A percentile compares a stretch with the other conserved stretches of the same genome.
phyloP scores from a whole-genome alignment of 2,113 vertebrate species.

The Propithecus coquereli region DNA sequence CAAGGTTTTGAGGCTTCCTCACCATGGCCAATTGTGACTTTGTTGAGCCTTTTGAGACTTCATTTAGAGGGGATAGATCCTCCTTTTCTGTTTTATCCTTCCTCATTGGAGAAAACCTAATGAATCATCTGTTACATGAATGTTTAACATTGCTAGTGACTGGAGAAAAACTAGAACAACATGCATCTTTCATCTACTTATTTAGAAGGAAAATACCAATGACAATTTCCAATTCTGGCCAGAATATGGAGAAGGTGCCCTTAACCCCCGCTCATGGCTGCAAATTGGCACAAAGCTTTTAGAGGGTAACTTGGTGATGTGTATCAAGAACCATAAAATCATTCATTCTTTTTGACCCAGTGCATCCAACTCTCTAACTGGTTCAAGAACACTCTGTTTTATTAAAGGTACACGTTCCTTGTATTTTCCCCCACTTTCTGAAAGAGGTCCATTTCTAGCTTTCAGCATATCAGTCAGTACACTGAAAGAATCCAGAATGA shows the following conservation, averaged over 20 bases:
- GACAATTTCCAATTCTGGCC: background rate
- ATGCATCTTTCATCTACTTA: background rate
- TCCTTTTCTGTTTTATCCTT: background rate
- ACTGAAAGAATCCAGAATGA: background rate
- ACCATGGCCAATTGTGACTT: background rate
- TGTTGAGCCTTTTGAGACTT: background rate
- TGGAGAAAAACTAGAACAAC: background rate
- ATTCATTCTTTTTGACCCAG: background rate
- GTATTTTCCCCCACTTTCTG: background rate
- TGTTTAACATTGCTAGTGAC: background rate
- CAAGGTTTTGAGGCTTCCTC: background rate
- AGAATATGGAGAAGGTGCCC: background rate
- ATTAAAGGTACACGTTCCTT: background rate
- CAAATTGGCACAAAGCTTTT: background rate
- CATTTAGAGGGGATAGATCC: background rate
- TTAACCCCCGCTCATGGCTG: background rate
- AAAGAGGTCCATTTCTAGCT: background rate
- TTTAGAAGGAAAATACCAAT: background rate
- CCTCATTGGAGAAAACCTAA: background rate
- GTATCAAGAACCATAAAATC: background rate
- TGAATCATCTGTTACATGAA: background rate
- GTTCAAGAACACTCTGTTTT: background rate
- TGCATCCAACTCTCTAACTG: background rate
- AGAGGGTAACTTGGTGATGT: background rate
- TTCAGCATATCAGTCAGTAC: background rate